Conservation (phyloP, 2,888 invertebrate species). For the Patella caerulea region DNA sequence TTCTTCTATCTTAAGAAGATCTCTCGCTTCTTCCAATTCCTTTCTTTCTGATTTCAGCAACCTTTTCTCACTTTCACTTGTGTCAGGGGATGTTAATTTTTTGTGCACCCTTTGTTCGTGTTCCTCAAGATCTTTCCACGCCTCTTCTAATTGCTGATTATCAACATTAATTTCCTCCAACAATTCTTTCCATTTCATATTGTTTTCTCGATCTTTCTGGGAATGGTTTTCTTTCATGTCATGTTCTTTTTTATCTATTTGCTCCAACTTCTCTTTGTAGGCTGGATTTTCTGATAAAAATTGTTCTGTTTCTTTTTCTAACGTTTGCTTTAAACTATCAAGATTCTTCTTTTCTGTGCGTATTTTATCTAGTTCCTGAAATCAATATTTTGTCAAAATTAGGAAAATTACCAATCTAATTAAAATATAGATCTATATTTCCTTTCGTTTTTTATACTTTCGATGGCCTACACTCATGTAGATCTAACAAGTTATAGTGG, state of each 20-base stretch:
- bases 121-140: slow-evolving; percentile 40
- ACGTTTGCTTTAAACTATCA: not conserved
- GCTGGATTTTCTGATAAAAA: not conserved
- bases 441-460: too few species aligned
- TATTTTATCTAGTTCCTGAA: not conserved
- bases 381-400: not conserved
- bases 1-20: slow-evolving; percentile 53
- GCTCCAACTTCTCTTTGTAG: slow-evolving; percentile 27
- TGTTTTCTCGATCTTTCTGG: slow-evolving; percentile 43
- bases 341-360: not conserved
- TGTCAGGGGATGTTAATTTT: not conserved
- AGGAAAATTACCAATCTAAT: too few species aligned
- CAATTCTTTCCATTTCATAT: slow-evolving; percentile 43
- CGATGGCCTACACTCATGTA: too few species aligned
- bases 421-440: too few species aligned
- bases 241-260: slow-evolving; percentile 25
- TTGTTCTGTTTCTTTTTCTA: not conserved
- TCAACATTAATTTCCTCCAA: slow-evolving; percentile 45
- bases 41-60: slow-evolving; percentile 36
- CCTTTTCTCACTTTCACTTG: slow-evolving; percentile 15
- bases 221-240: slow-evolving; percentile 18
- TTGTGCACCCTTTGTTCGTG: slow-evolving; percentile 16
- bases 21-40: slow-evolving; percentile 51
- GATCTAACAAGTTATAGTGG: too few species aligned
- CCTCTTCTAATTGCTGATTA: slow-evolving; percentile 50